Percentiles rank a stretch among this genome's conserved stretches.
These are phyloP conservation scores for Andrena cerasifolii DNA, from an alignment of 1,140 invertebrate species.

Conservation along the genomic window DNA sequence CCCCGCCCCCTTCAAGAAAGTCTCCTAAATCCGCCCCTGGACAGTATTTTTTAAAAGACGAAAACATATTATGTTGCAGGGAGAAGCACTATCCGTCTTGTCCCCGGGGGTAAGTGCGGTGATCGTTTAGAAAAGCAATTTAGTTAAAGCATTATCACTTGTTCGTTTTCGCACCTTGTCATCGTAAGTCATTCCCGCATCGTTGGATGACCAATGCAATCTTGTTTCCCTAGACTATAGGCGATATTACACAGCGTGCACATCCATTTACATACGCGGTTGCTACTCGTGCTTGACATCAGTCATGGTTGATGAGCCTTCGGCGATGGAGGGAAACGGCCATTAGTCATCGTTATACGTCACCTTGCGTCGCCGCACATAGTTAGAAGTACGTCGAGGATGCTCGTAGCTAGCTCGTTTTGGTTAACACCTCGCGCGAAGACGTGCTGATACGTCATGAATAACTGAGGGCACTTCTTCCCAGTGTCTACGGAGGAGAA, in stretches of 20 bases:
- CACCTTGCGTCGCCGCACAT: conserved; percentile 43
- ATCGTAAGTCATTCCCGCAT: conserved; percentile 4
- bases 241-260: conserved; percentile 51
- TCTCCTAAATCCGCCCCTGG: no score
- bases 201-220: conserved; percentile 43
- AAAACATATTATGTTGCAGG: no score
- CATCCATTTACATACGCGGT: conserved; percentile 69
- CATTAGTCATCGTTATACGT: conserved; percentile 68
- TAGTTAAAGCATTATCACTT: background rate
- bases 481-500: conserved; percentile 1
- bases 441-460: conserved; percentile 55
- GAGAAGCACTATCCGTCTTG: no score
- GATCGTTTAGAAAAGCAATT: background rate
- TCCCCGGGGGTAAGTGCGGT: no score
- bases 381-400: conserved; percentile 48
- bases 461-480: conserved; percentile 44
- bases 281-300: conserved; percentile 61
- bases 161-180: background rate
- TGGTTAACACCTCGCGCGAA: conserved; percentile 68
- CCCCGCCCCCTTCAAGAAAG: no score
- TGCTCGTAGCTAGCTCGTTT: conserved; percentile 29
- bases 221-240: conserved; percentile 60
- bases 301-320: conserved; percentile 66
- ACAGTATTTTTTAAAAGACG: no score
- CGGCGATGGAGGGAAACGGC: conserved; percentile 59